Conservation (phyloP, 1,140 invertebrate species). For the Batillaria attramentaria region DNA sequence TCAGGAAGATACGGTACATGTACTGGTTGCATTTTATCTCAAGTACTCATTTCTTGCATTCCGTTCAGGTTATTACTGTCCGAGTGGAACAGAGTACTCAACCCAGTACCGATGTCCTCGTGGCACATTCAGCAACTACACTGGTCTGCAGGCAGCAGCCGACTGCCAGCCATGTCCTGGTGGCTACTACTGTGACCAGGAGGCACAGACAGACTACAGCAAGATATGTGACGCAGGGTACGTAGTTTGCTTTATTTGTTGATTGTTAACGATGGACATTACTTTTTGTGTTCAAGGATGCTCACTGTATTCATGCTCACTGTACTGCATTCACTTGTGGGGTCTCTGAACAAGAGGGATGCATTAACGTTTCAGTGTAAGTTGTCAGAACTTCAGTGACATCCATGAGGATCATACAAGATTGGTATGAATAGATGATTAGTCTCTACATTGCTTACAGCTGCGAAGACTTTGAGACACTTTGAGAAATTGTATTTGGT, state of each 20-base stretch:
- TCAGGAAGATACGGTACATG: too few species aligned
- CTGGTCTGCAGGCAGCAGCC: conserved; percentile 53
- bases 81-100: conserved; percentile 59
- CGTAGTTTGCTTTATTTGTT: conserved; percentile 17
- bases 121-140: conserved; percentile 63
- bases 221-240: conserved; percentile 64
- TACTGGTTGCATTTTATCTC: too few species aligned
- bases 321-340: too few species aligned
- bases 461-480: background rate
- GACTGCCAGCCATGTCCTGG: conserved; percentile 66
- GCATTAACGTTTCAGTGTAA: too few species aligned
- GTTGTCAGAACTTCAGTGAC: too few species aligned
- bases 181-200: conserved; percentile 67
- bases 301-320: too few species aligned
- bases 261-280: background rate
- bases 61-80: conserved; percentile 66
- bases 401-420: too few species aligned
- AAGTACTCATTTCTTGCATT: background rate
- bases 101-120: conserved; percentile 59
- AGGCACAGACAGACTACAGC: conserved; percentile 59
- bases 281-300: background rate
- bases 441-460: background rate
- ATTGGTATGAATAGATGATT: too few species aligned
- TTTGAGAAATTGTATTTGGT: background rate
- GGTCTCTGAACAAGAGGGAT: too few species aligned